Conservation (phyloP, 2,113 vertebrate genomes). For the Vanacampus margaritifer region DNA sequence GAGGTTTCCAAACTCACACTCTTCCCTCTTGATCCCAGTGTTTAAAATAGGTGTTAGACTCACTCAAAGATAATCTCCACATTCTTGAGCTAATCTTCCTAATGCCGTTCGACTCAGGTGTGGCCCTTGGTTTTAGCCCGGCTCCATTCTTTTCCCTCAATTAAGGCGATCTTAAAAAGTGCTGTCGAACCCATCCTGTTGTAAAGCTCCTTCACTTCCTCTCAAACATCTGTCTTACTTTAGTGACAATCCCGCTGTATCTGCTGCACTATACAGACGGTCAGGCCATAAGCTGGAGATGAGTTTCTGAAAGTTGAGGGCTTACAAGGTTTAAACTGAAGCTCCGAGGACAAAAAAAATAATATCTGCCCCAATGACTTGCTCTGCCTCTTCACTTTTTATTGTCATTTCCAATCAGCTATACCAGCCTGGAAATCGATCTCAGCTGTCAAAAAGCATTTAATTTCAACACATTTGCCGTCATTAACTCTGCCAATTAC, state of each 20-base stretch:
- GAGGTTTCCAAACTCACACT: background rate
- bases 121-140: constrained; percentile 2
- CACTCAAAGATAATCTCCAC: background rate
- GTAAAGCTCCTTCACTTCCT: constrained; percentile 49
- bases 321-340: constrained; percentile 11
- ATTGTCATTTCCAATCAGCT: background rate
- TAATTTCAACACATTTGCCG: constrained; percentile 11
- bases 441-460: background rate
- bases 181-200: background rate
- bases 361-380: background rate
- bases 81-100: constrained; percentile 1
- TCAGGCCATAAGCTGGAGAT: constrained; percentile 59
- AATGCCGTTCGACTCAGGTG: constrained; percentile 16
- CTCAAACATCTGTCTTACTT: constrained; percentile 69
- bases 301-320: constrained; percentile 40
- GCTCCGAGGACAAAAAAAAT: background rate
- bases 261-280: constrained; percentile 53
- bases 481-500: constrained; percentile 65
- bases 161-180: constrained; percentile 47
- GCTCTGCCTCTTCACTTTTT: background rate
- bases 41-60: constrained; percentile 6
- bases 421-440: background rate
- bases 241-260: constrained; percentile 63
- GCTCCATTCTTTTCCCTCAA: constrained; percentile 31
- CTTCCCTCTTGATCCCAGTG: background rate